phyloP scores from a whole-genome alignment of 35 echinoderm and acorn worm species.

The Lytechinus variegatus region DNA sequence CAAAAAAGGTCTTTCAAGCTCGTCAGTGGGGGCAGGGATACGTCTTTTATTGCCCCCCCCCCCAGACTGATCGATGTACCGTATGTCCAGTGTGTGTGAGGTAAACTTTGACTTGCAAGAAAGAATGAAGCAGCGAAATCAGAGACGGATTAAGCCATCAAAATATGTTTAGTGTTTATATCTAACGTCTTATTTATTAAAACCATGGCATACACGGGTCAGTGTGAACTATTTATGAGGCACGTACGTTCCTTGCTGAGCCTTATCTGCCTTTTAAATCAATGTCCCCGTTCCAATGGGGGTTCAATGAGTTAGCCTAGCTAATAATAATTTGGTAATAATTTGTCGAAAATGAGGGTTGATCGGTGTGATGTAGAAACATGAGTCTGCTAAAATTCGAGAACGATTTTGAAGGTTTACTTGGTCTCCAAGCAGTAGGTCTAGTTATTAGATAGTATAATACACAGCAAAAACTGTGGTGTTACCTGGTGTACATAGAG shows the following conservation, averaged over 20 bases:
- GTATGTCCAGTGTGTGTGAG: not conserved
- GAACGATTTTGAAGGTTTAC: not conserved
- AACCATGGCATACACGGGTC: not conserved
- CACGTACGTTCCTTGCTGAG: not conserved
- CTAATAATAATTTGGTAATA: conserved; percentile 15
- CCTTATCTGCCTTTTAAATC: not conserved
- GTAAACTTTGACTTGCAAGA: not conserved
- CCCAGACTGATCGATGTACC: not conserved
- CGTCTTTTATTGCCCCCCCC: too few relatives aligned
- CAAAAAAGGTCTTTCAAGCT: too few relatives aligned
- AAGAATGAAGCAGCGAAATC: not conserved
- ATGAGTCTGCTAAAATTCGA: conserved; percentile 2
- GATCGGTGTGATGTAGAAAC: not conserved
- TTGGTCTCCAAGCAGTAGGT: not conserved
- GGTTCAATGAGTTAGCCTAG: not conserved
- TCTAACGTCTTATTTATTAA: not conserved
- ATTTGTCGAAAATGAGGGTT: conserved; percentile 1
- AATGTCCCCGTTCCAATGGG: not conserved
- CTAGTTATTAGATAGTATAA: too few relatives aligned
- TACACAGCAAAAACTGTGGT: too few relatives aligned
- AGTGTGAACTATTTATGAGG: not conserved
- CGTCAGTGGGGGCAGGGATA: too few relatives aligned
- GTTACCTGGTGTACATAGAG: too few relatives aligned
- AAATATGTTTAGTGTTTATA: not conserved
- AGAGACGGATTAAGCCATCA: not conserved